Evolutionary conservation across 1,140 invertebrate species (phyloP), one percentile per base, ranked within the genome.

Genomic region (Drosophila sproati): DNA sequence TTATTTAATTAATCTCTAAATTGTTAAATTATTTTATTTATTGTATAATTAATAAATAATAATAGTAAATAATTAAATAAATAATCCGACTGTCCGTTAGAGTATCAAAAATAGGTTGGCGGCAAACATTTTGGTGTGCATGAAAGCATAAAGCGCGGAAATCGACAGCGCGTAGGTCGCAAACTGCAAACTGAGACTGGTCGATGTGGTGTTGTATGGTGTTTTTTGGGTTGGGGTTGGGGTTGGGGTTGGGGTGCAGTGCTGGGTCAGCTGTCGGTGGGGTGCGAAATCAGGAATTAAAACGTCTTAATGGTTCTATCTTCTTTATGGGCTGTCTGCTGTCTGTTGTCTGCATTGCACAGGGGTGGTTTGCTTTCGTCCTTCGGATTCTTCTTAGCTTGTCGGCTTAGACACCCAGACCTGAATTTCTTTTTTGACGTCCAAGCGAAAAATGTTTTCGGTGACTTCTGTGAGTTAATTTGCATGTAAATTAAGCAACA

Each of bases 201-300:
- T 60, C 41, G 6, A 31, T n/a, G 31, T 34, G 20, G 20, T 34
- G 41, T 29, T 39, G 37, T 39, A 20, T 20, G 20, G 20, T 20
- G 20, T 20, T 20, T 20, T 20, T 2, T 0, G 20, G 20, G 20
- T 20, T 20, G 37, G 37, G 7, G 29, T 61, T 32, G 35, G 56
- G 62, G 43, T 28, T 28, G 32, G 45, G 50, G 28, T 8, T 31
- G 43, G 59, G 54, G 20, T 35, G 37, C n/a, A 32, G 39, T 55
- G 41, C 50, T 45, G 66, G 56, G 67, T 70, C 66, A 62, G 39
- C 54, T 54, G 35, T 59, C 67, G 47, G 68, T 77, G 82, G 83
- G 89, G 89, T 90, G 88, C 82, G 82, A 91, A 91, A 91, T 91
- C 85, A 89, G 71, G 81, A 91, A 91, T 91, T 91, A 91, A 91